Base-by-base conservation (phyloP, 2,888 invertebrate species). In the Helleia helle region DNA sequence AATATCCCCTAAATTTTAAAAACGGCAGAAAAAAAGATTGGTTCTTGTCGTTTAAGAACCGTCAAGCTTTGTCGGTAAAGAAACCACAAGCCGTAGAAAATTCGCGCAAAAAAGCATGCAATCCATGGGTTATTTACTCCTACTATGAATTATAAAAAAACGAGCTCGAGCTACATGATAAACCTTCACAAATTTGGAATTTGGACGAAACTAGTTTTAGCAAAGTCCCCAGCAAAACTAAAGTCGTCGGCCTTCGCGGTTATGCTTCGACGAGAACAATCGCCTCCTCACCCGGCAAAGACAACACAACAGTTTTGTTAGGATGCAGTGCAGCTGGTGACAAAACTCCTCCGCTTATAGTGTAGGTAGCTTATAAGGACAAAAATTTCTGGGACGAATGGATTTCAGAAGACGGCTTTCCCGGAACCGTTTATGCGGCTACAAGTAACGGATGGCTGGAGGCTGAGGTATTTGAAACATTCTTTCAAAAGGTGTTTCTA, bases 41-140 rank as follows among this genome's bases (percentile, higher is more conserved):
- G 58, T 61, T 60, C 38, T n/a, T 50, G 1, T 37, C 30, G 2
- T 65, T 62, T 46, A 54, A 51, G 42, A 58, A 56, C 34, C 41
- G 59, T 11, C 50, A 65, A 39, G 45, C 50, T 37, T 30, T 69
- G n/a, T 58, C 60, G 11, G 38, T 65, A 9, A 70, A 69, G 56
- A 70, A 59, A 43, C 64, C 64, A 4, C 59, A 68, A 55, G 47
- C 51, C 15, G 57, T 65, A 3, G 64, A 67, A 50, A 50, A 53
- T 49, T 47, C 50, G 12, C 9, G 31, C 17, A 40, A 31, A 17
- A 40, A 26, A 31, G 25, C 31, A 25, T 11, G 11, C 12, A 25
- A 40, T 34, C 40, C 34, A 14, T 40, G 31, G 31, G 13, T 31
- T 11, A 26, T 40, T 12, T 25, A 27, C 12, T 14, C 13, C 14